Percentiles rank a stretch among this genome's conserved stretches.
phyloP scores from a whole-genome alignment of 2,113 vertebrate genomes.

The Microcebus murinus region DNA sequence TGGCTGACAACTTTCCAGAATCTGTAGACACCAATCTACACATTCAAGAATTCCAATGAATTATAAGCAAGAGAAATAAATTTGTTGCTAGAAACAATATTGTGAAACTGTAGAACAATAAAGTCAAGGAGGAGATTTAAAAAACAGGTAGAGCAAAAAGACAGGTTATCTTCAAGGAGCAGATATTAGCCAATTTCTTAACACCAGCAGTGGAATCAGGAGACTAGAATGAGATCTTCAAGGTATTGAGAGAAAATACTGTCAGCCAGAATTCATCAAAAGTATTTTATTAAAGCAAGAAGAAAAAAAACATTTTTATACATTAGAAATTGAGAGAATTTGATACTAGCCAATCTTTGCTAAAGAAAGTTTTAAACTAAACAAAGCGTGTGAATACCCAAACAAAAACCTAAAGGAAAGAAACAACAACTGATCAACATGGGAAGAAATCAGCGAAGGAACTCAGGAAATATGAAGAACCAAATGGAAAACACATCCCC shows the following conservation, averaged over 20 bases:
- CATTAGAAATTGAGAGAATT: not conserved
- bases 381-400: no score
- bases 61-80: not conserved
- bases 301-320: not conserved
- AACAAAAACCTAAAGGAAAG: no score
- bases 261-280: not conserved
- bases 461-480: no score
- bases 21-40: not conserved
- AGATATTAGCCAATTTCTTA: not conserved
- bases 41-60: not conserved
- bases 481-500: no score
- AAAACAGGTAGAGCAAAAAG: not conserved
- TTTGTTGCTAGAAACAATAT: not conserved
- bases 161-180: not conserved
- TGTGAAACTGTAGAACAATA: not conserved
- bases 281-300: not conserved
- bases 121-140: not conserved
- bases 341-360: not conserved
- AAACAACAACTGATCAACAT: no score
- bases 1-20: not conserved
- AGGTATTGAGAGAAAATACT: not conserved
- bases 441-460: no score
- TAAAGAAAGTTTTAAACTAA: not conserved
- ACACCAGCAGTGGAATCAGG: not conserved
- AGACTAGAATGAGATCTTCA: not conserved